Evolutionary conservation across 2,113 vertebrate genomes (phyloP).

Genomic region (Falcunculus frontatus): DNA sequence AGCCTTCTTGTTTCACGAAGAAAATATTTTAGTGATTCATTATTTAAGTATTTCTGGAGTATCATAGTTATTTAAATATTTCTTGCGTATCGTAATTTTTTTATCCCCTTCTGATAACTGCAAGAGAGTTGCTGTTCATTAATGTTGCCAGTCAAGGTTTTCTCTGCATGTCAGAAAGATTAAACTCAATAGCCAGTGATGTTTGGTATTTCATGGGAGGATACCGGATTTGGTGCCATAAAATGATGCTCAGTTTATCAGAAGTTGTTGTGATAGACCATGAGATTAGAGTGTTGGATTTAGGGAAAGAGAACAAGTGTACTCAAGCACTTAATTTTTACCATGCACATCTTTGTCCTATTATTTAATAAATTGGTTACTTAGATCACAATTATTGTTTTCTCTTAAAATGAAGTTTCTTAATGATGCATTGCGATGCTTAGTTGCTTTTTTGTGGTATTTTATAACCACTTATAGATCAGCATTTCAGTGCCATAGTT

Average conservation of each 20-base stretch:
- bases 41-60: not conserved
- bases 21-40: constrained; percentile 7
- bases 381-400: not conserved
- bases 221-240: not conserved
- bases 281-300: not conserved
- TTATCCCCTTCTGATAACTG: not conserved
- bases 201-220: not conserved
- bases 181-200: not conserved
- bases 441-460: not conserved
- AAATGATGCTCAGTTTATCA: not conserved
- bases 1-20: not conserved
- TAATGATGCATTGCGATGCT: not conserved
- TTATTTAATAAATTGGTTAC: not conserved
- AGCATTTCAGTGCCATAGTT: not conserved
- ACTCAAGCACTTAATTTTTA: not conserved
- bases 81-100: not conserved
- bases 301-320: not conserved
- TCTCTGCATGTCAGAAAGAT: not conserved
- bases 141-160: not conserved
- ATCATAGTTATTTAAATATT: not conserved
- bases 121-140: not conserved
- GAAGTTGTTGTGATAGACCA: not conserved
- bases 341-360: not conserved
- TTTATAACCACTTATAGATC: not conserved
- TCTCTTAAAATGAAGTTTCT: not conserved